These are phyloP conservation scores for Apostichopus leukothele DNA, from an alignment of 53 echinoderm and acorn worm species.

Conservation along the genomic window DNA sequence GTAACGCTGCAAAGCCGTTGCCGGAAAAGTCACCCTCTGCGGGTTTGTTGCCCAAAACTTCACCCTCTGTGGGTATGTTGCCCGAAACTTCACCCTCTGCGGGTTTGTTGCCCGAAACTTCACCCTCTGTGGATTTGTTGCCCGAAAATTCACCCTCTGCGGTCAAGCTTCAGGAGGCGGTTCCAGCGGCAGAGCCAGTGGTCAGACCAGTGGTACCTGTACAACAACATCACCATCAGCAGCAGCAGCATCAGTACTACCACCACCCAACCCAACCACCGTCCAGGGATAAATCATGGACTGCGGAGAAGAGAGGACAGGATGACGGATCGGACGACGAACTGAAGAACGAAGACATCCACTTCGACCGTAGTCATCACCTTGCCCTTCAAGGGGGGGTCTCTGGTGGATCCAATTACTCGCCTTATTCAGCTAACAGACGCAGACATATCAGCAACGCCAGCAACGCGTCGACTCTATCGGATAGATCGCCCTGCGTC, in stretches of 20 bases:
- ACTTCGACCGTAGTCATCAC: conserved; percentile 67
- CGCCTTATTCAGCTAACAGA: conserved; percentile 50
- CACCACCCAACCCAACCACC: background rate
- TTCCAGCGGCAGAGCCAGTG: background rate
- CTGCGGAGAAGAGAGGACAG: conserved; percentile 20
- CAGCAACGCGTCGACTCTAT: conserved; percentile 77
- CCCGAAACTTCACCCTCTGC: too few relatives aligned
- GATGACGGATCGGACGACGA: conserved; percentile 87
- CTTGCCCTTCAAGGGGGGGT: conserved; percentile 44
- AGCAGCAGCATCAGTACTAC: background rate
- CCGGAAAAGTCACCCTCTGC: too few relatives aligned
- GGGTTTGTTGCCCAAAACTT: too few relatives aligned
- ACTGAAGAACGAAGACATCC: conserved; percentile 60
- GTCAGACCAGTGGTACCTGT: background rate
- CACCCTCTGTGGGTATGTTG: too few relatives aligned
- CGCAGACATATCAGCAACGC: conserved; percentile 90
- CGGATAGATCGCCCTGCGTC: conserved; percentile 54
- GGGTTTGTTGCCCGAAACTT: background rate
- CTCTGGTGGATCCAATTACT: conserved; percentile 57
- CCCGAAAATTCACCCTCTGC: background rate
- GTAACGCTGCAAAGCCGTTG: too few relatives aligned
- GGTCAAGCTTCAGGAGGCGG: background rate
- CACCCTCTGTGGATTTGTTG: background rate
- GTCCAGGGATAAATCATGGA: background rate
- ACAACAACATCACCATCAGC: background rate